Evolutionary conservation across 2,797 vertebrate species (phyloP).

Genomic region (Picus viridis): DNA sequence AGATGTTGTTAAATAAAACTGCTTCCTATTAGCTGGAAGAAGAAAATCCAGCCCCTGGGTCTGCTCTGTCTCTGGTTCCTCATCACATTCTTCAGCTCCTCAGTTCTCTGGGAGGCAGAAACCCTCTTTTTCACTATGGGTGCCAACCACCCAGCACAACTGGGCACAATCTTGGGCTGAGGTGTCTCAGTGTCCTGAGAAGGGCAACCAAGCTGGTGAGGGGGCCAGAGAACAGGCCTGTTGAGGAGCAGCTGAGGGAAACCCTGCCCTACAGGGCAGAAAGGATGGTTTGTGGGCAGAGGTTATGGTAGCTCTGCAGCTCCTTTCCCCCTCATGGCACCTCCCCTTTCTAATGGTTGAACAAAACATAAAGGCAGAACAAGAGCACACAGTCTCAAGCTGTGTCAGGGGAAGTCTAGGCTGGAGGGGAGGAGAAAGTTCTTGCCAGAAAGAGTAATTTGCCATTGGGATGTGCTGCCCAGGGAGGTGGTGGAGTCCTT

Average conservation of each 20-base stretch:
- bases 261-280: not conserved
- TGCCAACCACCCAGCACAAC: not conserved
- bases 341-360: not conserved
- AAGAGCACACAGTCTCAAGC: too few relatives aligned
- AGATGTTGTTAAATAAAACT: not conserved
- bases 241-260: not conserved
- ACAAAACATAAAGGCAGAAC: too few relatives aligned
- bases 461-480: too few relatives aligned
- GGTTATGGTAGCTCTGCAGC: not conserved
- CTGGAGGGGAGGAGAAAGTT: too few relatives aligned
- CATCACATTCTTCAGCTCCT: not conserved
- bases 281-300: accelerated
- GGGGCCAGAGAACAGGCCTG: too few relatives aligned
- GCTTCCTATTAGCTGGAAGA: not conserved
- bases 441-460: too few relatives aligned
- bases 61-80: not conserved
- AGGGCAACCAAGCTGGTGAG: too few relatives aligned
- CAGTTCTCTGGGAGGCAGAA: not conserved
- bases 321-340: not conserved
- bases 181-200: not conserved
- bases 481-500: too few relatives aligned
- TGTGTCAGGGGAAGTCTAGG: too few relatives aligned
- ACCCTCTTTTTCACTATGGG: not conserved
- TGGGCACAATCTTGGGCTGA: not conserved
- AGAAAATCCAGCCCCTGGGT: not conserved